Conservation (phyloP, 2,797 vertebrate species). For the Xiphorhynchus erythropygius region DNA sequence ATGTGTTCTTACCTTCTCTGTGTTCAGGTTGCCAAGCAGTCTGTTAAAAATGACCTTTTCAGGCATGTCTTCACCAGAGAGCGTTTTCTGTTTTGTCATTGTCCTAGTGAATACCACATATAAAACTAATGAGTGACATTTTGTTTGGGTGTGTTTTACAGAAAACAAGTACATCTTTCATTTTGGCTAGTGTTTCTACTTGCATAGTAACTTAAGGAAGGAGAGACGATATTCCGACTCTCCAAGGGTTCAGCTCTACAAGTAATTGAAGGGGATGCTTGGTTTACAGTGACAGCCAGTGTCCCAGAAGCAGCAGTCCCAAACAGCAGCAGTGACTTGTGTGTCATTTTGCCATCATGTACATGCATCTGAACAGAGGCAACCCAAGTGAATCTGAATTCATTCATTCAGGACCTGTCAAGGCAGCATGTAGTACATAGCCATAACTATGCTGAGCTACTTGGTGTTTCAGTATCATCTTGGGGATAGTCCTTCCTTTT, state of each 20-base stretch:
- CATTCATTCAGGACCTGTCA: not conserved
- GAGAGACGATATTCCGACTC: not conserved
- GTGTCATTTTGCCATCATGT: fast-evolving
- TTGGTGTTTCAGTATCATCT: not conserved
- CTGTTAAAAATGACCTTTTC: not conserved
- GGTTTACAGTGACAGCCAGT: not conserved
- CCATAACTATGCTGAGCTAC: fast-evolving
- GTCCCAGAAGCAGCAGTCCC: not conserved
- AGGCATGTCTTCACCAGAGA: not conserved
- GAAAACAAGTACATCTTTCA: not conserved
- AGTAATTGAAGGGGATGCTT: not conserved
- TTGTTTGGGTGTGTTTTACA: not conserved
- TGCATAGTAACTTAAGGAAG: not conserved
- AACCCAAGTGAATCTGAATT: not conserved
- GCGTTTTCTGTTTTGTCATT: not conserved
- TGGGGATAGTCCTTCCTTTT: not conserved
- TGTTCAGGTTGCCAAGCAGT: not conserved
- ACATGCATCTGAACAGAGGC: not conserved
- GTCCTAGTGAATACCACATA: not conserved
- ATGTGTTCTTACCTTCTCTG: not conserved
- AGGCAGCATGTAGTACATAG: not conserved
- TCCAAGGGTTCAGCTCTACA: not conserved
- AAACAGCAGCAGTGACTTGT: not conserved
- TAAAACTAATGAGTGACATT: not conserved
- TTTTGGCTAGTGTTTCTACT: not conserved